Conservation (phyloP, 1,140 invertebrate species). For the Drosophila funebris region DNA sequence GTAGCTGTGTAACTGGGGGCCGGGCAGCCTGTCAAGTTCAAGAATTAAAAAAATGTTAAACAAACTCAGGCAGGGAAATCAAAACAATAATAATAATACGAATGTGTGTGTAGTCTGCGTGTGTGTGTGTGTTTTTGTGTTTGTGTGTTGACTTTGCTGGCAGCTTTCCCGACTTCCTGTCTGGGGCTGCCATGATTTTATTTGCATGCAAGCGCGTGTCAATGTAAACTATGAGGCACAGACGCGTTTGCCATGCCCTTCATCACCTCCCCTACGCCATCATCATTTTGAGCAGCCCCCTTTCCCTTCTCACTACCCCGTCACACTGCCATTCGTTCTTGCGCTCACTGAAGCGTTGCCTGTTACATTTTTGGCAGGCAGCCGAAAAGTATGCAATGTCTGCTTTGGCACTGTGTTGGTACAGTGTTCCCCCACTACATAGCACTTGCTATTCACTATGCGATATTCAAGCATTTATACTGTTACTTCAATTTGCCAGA, state of each 20-base stretch:
- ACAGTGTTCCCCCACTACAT: neutral
- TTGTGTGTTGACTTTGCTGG: conserved; percentile 17
- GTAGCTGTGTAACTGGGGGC: neutral
- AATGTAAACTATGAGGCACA: conserved; percentile 51
- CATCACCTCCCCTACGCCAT: neutral
- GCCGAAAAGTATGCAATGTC: conserved; percentile 58
- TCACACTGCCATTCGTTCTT: neutral
- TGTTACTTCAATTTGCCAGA: conserved; percentile 36
- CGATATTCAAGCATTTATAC: conserved; percentile 1
- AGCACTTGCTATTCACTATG: neutral
- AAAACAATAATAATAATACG: conserved; percentile 52
- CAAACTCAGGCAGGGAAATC: conserved; percentile 41
- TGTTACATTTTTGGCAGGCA: conserved; percentile 59
- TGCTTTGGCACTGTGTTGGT: conserved; percentile 34
- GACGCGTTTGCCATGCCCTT: conserved; percentile 23
- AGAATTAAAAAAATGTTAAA: conserved; percentile 60
- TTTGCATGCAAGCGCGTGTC: conserved; percentile 63
- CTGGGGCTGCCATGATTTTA: conserved; percentile 57
- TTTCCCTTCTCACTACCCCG: neutral
- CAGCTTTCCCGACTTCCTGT: conserved; percentile 51
- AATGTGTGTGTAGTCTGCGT: neutral
- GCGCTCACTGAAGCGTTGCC: conserved; percentile 48
- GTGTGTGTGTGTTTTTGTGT: conserved; percentile 9
- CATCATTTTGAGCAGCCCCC: neutral
- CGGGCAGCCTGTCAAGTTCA: conserved; percentile 59